Conservation (phyloP, 2,888 invertebrate genomes). For the Chydorus sphaericus region DNA sequence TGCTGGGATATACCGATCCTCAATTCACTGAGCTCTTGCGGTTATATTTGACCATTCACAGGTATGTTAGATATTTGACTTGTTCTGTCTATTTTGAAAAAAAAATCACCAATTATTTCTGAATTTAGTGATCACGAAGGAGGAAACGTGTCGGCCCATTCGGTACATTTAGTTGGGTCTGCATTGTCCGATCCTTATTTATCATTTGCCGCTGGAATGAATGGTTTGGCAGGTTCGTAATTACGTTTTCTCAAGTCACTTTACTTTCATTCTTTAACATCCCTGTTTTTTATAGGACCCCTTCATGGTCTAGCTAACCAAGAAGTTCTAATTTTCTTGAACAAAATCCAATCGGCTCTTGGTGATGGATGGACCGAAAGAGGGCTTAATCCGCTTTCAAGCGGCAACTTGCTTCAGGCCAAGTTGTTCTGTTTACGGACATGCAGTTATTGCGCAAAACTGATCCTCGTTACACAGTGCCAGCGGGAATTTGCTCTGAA, state of each 20-base stretch:
- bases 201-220: conserved; percentile 81
- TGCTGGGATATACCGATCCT: conserved; percentile 71
- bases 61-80: conserved; percentile 31
- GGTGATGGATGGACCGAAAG: conserved; percentile 77
- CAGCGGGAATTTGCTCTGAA: conserved; percentile 89
- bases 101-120: neutral
- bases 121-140: conserved; percentile 83
- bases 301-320: conserved; percentile 93
- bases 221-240: conserved; percentile 44
- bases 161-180: conserved; percentile 83
- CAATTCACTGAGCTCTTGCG: conserved; percentile 80
- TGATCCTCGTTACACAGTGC: conserved; percentile 79
- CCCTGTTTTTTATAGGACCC: conserved; percentile 39
- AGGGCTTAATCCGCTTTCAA: too few relatives aligned
- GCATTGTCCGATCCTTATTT: conserved; percentile 88
- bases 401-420: conserved; percentile 89
- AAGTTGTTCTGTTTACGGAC: conserved; percentile 94
- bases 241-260: too few relatives aligned
- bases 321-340: conserved; percentile 87
- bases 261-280: too few relatives aligned
- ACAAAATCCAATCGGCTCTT: conserved; percentile 71
- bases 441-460: conserved; percentile 91
- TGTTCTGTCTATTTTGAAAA: neutral
- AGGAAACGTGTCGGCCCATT: conserved; percentile 91
- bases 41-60: conserved; percentile 82